Evolutionary conservation across 2,113 vertebrate species (phyloP).

Genomic region (Pterophyllum scalare): DNA sequence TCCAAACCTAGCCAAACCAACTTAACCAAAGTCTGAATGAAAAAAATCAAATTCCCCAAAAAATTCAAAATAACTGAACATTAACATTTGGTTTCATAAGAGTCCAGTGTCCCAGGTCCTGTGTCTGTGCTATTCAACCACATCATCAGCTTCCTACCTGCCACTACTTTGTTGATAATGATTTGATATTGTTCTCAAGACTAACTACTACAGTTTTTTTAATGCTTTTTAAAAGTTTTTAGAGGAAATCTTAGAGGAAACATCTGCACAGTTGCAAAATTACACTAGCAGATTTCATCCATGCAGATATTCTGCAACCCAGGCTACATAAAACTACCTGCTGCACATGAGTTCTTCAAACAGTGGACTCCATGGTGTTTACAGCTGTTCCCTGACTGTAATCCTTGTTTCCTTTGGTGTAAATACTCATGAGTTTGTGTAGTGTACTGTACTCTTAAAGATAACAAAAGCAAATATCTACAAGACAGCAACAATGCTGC

Average conservation of each 20-base stretch:
- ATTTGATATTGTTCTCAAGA: no score
- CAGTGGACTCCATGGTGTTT: neutral
- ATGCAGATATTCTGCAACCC: neutral
- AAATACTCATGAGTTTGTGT: neutral
- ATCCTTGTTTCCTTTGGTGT: neutral
- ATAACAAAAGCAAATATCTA: neutral
- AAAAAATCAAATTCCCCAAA: no score
- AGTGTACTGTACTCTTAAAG: neutral
- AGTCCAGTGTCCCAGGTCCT: no score
- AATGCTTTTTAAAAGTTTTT: neutral
- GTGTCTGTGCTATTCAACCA: no score
- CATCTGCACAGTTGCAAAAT: neutral
- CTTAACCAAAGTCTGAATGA: no score
- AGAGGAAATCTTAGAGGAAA: neutral
- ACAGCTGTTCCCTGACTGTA: neutral
- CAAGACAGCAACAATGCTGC: neutral
- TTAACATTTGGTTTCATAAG: no score
- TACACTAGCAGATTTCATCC: no score
- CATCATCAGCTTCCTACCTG: neutral
- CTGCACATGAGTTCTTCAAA: neutral
- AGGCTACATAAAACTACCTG: neutral
- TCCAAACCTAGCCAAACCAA: no score
- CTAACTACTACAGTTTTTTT: neutral
- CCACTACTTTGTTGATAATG: no score
- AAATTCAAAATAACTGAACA: no score